Evolutionary conservation across 1,140 invertebrate species (phyloP), one percentile per base, ranked within the genome.

Genomic region (Musca vetustissima): DNA sequence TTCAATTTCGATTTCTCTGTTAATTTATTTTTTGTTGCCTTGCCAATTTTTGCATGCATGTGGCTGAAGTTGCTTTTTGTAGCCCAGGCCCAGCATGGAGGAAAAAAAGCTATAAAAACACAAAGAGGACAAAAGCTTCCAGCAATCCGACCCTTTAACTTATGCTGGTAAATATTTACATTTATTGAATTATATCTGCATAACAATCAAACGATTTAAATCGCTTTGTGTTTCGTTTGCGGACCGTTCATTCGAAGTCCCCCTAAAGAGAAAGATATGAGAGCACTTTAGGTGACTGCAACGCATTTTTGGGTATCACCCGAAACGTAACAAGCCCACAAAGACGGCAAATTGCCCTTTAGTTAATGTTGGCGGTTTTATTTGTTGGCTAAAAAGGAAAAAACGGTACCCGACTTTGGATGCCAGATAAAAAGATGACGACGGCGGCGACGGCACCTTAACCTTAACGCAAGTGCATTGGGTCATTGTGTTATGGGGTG

Each of bases 121-220:
- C 49, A 52, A 52, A 52, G 21, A 52, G 49, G 49, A 52, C 17
- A 19, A 52, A 52, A 52, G 21, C 28, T 61, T 61, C 7, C 36
- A 43, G 36, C 36, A 43, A 11, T 43, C 11, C 36, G 36, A 43
- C 32, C 57, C 57, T 32, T 61, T 61, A 61, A 61, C 28, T 43
- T 61, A 61, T 61, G 57, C 57, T 61, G 57, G 57, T 19, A 61
- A 61, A 61, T 61, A 61, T 61, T 61, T 61, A 61, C 57, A 61
- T 61, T 61, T 61, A 61, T 61, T 61, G 57, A 61, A 61, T 61
- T 61, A 61, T 61, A 28, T 61, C 57, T n/a, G 57, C 57, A 61
- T 61, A 61, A 61, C 57, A 21, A 61, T 61, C 57, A 61, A 61
- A 61, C 57, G 57, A 61, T 61, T 61, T 61, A 61, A 61, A 61